Conservation (phyloP, 1,140 invertebrate genomes). For the Dryas iulia region DNA sequence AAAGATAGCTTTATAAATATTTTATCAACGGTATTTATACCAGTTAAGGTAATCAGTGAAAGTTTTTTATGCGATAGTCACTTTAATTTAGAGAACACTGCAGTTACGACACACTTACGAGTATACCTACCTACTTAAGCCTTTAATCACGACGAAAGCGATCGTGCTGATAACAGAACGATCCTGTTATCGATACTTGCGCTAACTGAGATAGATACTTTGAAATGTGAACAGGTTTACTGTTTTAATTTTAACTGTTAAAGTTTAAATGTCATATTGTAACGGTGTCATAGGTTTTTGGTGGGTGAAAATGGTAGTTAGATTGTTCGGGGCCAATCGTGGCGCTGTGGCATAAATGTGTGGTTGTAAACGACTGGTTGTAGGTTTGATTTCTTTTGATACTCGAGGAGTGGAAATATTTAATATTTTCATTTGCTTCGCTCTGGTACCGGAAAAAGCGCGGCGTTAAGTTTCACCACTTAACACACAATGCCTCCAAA, state of each 20-base stretch:
- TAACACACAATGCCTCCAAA: too few relatives aligned
- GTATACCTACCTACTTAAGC: conserved; percentile 9
- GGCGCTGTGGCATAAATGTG: too few relatives aligned
- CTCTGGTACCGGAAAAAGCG: too few relatives aligned
- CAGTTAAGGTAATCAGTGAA: neutral
- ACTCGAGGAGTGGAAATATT: too few relatives aligned
- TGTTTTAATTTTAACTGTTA: neutral
- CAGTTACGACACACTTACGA: neutral
- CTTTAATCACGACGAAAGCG: conserved; percentile 17
- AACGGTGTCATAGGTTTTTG: neutral
- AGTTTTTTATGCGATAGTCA: neutral
- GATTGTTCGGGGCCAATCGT: too few relatives aligned
- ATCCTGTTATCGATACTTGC: conserved; percentile 14
- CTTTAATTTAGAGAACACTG: neutral
- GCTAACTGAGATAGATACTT: neutral
- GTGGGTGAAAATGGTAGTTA: too few relatives aligned
- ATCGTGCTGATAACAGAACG: conserved; percentile 2
- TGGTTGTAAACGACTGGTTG: too few relatives aligned
- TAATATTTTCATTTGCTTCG: too few relatives aligned
- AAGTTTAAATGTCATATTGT: neutral
- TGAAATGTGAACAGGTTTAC: neutral
- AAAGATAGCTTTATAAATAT: neutral
- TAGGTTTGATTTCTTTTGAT: too few relatives aligned
- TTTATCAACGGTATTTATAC: neutral
- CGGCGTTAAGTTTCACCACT: too few relatives aligned